These are phyloP conservation scores for Ochropacha duplaris DNA, from an alignment of 2,888 invertebrate genomes.

Conservation along the genomic window DNA sequence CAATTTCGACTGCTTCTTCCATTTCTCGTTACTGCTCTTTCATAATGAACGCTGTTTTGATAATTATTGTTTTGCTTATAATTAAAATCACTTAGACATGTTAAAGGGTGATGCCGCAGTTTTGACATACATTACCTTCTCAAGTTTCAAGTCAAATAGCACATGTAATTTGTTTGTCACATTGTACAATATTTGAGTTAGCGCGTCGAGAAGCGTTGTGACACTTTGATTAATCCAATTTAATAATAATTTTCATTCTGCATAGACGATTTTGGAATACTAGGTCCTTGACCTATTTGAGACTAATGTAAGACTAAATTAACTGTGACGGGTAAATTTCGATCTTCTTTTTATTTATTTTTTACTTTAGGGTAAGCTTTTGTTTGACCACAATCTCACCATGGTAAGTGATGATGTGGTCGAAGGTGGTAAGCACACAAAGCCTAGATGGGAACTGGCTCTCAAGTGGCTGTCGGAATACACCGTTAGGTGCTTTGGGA, in stretches of 20 bases:
- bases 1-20: background rate
- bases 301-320: slow-evolving; percentile 5
- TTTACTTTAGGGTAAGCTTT: too few relatives aligned
- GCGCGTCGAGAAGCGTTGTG: slow-evolving; percentile 39
- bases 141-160: slow-evolving; percentile 19
- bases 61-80: background rate
- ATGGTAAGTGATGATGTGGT: too few relatives aligned
- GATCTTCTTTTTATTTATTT: too few relatives aligned
- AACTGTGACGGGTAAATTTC: too few relatives aligned
- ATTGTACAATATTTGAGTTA: slow-evolving; percentile 25
- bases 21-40: background rate
- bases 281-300: slow-evolving; percentile 26
- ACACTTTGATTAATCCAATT: slow-evolving; percentile 47
- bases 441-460: too few relatives aligned
- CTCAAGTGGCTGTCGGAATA: too few relatives aligned
- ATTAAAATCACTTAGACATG: background rate
- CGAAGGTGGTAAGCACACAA: too few relatives aligned
- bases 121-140: background rate
- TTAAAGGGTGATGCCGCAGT: background rate
- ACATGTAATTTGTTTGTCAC: slow-evolving; percentile 20
- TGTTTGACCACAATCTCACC: too few relatives aligned
- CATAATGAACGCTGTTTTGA: background rate
- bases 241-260: slow-evolving; percentile 30
- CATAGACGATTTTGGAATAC: slow-evolving; percentile 10
- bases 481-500: too few relatives aligned